Evolutionary conservation across 2,797 vertebrate species (phyloP).

Genomic region (Okamejei kenojei): DNA sequence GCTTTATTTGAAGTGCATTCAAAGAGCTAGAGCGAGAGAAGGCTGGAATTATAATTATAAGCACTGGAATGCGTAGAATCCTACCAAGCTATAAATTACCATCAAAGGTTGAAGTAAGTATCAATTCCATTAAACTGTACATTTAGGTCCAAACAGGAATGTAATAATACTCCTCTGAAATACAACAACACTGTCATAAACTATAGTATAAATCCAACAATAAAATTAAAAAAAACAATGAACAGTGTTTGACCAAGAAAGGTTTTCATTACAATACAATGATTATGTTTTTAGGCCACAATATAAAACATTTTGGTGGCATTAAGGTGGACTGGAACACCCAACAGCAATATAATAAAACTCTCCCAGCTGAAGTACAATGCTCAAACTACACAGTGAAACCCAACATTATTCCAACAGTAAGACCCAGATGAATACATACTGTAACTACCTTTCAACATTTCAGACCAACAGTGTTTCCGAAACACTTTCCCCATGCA

Average conservation of each 20-base stretch:
- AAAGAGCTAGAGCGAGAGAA: neutral
- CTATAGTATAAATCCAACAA: neutral
- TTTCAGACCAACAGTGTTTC: neutral
- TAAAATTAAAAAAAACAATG: neutral
- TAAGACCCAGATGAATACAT: neutral
- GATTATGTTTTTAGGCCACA: neutral
- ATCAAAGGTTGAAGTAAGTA: neutral
- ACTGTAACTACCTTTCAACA: neutral
- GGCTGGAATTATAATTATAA: neutral
- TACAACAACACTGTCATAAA: neutral
- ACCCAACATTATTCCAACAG: neutral
- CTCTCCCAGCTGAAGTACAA: constrained; percentile 15
- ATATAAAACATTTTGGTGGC: neutral
- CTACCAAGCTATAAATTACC: neutral
- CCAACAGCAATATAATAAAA: neutral
- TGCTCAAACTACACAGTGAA: neutral
- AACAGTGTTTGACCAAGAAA: neutral
- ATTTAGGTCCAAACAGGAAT: neutral
- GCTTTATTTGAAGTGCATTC: neutral
- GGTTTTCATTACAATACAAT: neutral
- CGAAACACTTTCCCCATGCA: too few species aligned
- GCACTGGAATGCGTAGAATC: neutral
- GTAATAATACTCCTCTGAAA: neutral
- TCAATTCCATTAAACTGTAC: neutral
- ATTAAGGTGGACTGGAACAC: neutral